phyloP scores from a whole-genome alignment of 2,113 vertebrate genomes.

The Polypterus bichir region DNA sequence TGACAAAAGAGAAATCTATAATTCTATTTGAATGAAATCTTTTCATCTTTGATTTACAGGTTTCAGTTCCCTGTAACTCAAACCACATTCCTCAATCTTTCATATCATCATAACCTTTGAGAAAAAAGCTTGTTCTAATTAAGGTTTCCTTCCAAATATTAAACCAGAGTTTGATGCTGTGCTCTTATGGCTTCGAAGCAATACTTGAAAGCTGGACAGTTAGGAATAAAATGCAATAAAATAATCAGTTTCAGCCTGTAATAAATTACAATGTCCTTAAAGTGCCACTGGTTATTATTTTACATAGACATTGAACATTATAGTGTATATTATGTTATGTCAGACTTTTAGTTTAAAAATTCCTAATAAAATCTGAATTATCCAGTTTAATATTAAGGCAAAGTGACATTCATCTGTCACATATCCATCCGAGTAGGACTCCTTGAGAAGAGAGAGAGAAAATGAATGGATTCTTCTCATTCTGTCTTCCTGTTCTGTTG shows the following conservation, averaged over 20 bases:
- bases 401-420: too few species aligned
- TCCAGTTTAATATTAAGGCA: background rate
- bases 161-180: conserved; percentile 64
- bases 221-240: background rate
- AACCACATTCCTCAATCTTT: conserved; percentile 63
- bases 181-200: conserved; percentile 70
- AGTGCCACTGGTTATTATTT: conserved; percentile 3
- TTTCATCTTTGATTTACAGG: conserved; percentile 68
- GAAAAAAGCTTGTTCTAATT: conserved; percentile 57
- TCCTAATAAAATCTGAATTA: background rate
- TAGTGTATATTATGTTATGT: background rate
- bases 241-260: conserved; percentile 3
- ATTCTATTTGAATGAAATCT: conserved; percentile 72
- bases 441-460: too few species aligned
- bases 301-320: conserved; percentile 1
- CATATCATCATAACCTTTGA: conserved; percentile 52
- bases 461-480: too few species aligned
- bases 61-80: conserved; percentile 54
- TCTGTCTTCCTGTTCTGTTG: too few species aligned
- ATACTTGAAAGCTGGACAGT: conserved; percentile 4
- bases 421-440: too few species aligned
- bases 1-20: conserved; percentile 67
- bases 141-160: conserved; percentile 58
- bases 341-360: background rate
- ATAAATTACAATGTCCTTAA: conserved; percentile 6